Conservation (phyloP, 2,113 vertebrate species). For the Puma concolor region DNA sequence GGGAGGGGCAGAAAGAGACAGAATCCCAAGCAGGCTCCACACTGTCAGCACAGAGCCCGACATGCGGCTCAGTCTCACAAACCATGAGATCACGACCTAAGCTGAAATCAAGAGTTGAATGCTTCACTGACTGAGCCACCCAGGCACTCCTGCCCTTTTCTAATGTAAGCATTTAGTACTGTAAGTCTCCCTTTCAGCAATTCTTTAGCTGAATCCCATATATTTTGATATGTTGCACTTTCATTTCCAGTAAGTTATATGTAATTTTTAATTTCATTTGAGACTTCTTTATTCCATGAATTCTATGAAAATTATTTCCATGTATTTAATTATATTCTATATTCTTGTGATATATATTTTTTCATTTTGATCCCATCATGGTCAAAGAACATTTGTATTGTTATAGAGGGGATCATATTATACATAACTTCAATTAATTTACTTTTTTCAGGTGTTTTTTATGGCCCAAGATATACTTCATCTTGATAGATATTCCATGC, state of each 20-base stretch:
- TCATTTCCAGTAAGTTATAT: background rate
- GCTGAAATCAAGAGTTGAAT: too few species aligned
- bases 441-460: background rate
- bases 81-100: too few species aligned
- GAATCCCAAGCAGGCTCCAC: too few species aligned
- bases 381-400: background rate
- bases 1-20: too few species aligned
- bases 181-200: background rate
- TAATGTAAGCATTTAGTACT: background rate
- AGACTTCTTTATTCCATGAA: background rate
- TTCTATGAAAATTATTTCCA: background rate
- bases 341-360: too few species aligned
- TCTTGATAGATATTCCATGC: background rate
- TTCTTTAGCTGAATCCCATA: background rate
- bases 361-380: background rate
- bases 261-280: background rate
- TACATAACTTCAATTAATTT: background rate
- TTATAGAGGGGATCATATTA: background rate
- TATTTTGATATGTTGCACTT: background rate
- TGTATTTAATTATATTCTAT: background rate
- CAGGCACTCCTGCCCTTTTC: background rate
- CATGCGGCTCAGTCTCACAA: too few species aligned
- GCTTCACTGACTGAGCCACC: too few species aligned
- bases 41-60: too few species aligned
- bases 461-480: background rate